phyloP scores from a whole-genome alignment of 2,113 vertebrate species.

The Urocitellus parryii region DNA sequence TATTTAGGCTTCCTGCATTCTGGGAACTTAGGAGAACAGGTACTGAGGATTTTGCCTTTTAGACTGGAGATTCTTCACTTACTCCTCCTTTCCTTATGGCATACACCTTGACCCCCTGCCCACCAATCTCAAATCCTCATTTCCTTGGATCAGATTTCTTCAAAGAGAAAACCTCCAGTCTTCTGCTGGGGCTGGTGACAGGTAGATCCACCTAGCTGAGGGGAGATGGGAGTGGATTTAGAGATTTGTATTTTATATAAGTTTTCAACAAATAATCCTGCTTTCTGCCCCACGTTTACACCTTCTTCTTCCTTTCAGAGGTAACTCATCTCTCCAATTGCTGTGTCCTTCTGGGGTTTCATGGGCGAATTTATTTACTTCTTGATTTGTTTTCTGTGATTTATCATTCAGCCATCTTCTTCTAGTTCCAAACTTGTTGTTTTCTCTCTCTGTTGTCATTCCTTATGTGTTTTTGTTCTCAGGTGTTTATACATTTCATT shows the following conservation, averaged over 20 bases:
- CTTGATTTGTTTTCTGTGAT: slow-evolving; percentile 31
- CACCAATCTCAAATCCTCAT: neutral
- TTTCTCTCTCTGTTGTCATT: neutral
- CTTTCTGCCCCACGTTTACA: neutral
- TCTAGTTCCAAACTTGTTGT: neutral
- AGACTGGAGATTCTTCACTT: neutral
- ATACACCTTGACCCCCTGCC: neutral
- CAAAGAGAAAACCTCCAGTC: neutral
- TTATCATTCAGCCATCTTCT: neutral
- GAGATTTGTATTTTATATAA: neutral
- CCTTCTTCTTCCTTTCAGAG: neutral
- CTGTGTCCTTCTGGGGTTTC: neutral
- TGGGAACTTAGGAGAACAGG: neutral
- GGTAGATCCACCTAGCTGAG: neutral
- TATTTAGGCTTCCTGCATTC: neutral
- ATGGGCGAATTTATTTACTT: neutral
- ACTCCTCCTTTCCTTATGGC: neutral
- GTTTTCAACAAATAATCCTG: neutral
- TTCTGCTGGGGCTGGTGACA: neutral
- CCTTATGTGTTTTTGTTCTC: neutral
- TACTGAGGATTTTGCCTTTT: neutral
- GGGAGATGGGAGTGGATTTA: neutral
- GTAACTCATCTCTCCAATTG: neutral
- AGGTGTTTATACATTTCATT: neutral
- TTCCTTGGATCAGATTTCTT: neutral